A percentile compares a stretch with the other conserved stretches of the same genome.
Conservation (phyloP, 2,888 invertebrate genomes). For the Cosmia pyralina region DNA sequence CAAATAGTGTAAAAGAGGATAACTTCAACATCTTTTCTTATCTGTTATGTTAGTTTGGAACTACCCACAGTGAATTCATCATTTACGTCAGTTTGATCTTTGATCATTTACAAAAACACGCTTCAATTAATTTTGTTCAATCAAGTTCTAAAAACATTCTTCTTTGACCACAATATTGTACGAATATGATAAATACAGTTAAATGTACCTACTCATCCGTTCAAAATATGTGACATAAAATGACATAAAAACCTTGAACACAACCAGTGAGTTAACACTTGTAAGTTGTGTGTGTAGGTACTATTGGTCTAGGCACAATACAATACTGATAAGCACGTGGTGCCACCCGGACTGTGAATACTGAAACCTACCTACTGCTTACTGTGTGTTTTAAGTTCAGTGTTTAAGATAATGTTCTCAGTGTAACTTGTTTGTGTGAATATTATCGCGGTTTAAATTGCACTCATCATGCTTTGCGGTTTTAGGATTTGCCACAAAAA, state of each 20-base stretch:
- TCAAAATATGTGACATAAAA: slow-evolving; percentile 52
- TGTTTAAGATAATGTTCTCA: slow-evolving; percentile 81
- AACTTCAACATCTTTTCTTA: not conserved
- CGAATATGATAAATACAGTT: slow-evolving; percentile 50
- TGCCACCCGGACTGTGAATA: slow-evolving; percentile 68
- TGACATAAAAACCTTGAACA: slow-evolving; percentile 64
- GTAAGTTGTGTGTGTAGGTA: slow-evolving; percentile 40
- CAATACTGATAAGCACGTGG: slow-evolving; percentile 84
- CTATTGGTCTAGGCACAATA: slow-evolving; percentile 67
- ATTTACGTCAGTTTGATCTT: slow-evolving; percentile 37
- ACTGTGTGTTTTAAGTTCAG: slow-evolving; percentile 83
- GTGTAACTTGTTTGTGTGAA: slow-evolving; percentile 78
- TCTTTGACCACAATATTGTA: slow-evolving; percentile 36
- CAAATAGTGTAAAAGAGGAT: not conserved
- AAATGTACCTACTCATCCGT: slow-evolving; percentile 44
- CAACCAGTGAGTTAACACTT: slow-evolving; percentile 56
- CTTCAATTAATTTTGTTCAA: slow-evolving; percentile 27
- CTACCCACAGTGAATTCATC: slow-evolving; percentile 37
- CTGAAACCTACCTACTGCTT: slow-evolving; percentile 74
- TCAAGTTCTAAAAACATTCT: slow-evolving; percentile 38
- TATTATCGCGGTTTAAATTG: slow-evolving; percentile 63
- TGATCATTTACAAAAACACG: slow-evolving; percentile 40
- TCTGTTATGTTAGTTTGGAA: slow-evolving; percentile 7
- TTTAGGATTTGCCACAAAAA: slow-evolving; percentile 78
- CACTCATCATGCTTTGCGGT: slow-evolving; percentile 77